Base-by-base conservation (phyloP, 2,113 vertebrate species). In the Neopipo cinnamomea region DNA sequence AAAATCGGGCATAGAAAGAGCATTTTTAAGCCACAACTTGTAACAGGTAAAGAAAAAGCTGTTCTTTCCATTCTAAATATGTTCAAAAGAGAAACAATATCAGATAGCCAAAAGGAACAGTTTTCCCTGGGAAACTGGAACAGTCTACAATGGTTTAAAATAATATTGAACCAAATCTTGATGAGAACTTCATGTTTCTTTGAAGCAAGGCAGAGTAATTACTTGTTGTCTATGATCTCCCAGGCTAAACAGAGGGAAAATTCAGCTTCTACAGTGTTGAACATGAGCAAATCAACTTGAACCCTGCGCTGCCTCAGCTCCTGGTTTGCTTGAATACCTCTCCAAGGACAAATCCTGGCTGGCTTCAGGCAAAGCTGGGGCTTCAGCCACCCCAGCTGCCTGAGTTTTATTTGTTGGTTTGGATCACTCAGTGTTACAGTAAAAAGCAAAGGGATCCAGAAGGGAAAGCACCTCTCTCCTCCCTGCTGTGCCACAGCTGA, bases 1-100 rank as follows among this genome's bases (percentile, higher is more conserved):
- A 61, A 65, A 71, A 65, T 20, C 0, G 58, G 41, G n/a, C 55
- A 39, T 0, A 4, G 30, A n/a, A 33, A 23, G 23, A 23, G 5
- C 27, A 17, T 31, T 85, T 85, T 83, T 5, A 68, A 91, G 30
- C 9, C 44, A 39, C 6, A 21, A 27, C 12, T 58, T 47, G 33
- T 4, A 30, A 30, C 58, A 80, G 55, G 70, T 73, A 42, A 87
- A 67, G 21, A 44, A 76, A 76, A 55, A 81, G 52, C 53, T 72
- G 58, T 47, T 88, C 62, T 67, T 94, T 56, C 74, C 70, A 33
- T 33, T 75, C 35, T 31, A 61, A 72, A 9, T 44, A 15, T 10
- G 13, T 42, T 74, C 50, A 30, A 47, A 52, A 72, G 25, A 79
- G 37, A 65, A 67, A 22, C 6, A 20, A 0, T 0, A 46, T 4